phyloP scores from a whole-genome alignment of 2,888 invertebrate genomes.

The Spicauda simplicius region DNA sequence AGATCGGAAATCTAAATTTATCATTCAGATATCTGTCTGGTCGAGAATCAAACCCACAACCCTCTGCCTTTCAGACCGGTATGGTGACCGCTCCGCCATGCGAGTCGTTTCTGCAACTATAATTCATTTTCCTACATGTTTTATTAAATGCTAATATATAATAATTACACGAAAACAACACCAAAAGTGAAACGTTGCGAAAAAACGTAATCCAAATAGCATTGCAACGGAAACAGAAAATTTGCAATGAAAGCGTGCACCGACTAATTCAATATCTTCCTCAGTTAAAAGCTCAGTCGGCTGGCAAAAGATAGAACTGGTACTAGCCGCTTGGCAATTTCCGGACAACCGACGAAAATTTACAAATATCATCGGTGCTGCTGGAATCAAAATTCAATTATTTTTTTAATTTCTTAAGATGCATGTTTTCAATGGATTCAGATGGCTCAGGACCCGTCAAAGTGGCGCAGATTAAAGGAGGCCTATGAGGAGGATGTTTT shows the following conservation, averaged over 20 bases:
- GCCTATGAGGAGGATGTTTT: too few relatives aligned
- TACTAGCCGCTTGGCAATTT: conserved; percentile 14
- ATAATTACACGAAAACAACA: not conserved
- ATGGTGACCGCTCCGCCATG: too few relatives aligned
- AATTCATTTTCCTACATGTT: too few relatives aligned
- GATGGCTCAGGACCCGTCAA: too few relatives aligned
- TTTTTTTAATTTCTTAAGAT: too few relatives aligned
- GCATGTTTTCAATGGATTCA: not conserved
- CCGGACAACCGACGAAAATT: conserved; percentile 22
- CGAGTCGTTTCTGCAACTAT: too few relatives aligned
- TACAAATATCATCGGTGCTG: conserved; percentile 11
- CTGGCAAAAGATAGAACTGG: conserved; percentile 22
- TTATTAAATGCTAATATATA: too few relatives aligned
- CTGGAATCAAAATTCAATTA: conserved; percentile 2
- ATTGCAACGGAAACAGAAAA: conserved; percentile 12
- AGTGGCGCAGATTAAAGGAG: too few relatives aligned
- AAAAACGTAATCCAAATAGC: not conserved
- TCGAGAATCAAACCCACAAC: too few relatives aligned
- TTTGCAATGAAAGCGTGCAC: conserved; percentile 17
- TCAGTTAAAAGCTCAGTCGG: conserved; percentile 20
- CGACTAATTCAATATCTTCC: conserved; percentile 25
- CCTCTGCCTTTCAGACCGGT: too few relatives aligned
- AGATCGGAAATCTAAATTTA: too few relatives aligned
- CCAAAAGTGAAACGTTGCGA: not conserved
- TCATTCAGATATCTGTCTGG: too few relatives aligned